Evolutionary conservation across 2,113 vertebrate genomes (phyloP), one percentile per base, ranked within the genome.

Genomic region (Microtus oregoni): DNA sequence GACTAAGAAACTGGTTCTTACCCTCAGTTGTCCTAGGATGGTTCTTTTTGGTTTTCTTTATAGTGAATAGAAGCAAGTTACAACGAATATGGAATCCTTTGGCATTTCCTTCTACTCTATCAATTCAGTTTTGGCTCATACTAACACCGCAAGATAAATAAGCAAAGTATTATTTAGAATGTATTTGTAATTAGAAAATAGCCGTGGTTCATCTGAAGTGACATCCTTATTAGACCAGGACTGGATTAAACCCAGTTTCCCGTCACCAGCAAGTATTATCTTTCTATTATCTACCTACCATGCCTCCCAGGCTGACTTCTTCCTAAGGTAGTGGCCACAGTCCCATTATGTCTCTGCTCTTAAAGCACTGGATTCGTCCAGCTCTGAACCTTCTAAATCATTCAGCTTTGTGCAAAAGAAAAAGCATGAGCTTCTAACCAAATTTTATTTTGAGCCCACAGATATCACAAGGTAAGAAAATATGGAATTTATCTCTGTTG

Each of bases 391-490:
- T 35, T 89, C 65, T 87, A 90, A 73, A 82, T 90, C 35, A 63
- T 17, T 82, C 50, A 88, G 22, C 63, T 87, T n/a, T 5, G 83
- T 77, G 58, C 3, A 76, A 85, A 96, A 90, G 38, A 78, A 91
- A 82, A 96, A 78, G 52, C 70, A 55, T 82, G 28, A 83, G 52
- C n/a, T 90, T 87, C 32, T 86, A 88, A 68, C 67, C 35, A 95
- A 58, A 47, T 86, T 95, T 95, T 89, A 75, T 94, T 96, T 85
- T 79, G 77, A 92, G 92, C 68, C 30, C 35, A 93, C 32, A 89
- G 32, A 55, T 88, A 78, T 94, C 50, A 55, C 32, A 85, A 76
- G 50, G 58, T 82, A 95, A 85, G 70, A 94, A 97, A 79, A 95
- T 86, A 78, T 52, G 85, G 75, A 22, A 82, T 86, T 92, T 94